These are phyloP conservation scores for Lathronympha strigana DNA, from an alignment of 2,888 invertebrate genomes.

Conservation along the genomic window DNA sequence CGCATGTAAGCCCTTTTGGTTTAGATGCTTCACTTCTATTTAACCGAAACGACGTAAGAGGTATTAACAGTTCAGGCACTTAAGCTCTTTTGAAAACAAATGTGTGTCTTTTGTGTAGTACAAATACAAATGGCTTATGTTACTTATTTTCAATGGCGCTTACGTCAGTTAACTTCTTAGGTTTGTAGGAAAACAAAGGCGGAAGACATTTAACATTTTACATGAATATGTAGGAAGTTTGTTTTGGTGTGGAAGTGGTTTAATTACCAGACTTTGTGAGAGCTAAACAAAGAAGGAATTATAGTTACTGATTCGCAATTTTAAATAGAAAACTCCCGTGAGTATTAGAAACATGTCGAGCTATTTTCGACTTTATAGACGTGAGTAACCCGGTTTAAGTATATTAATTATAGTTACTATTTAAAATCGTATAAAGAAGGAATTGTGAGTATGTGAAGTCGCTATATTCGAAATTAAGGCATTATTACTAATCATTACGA, in stretches of 20 bases:
- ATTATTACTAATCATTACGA: too few species aligned
- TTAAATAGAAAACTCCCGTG: too few species aligned
- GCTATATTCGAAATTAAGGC: too few species aligned
- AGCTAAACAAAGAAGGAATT: background rate
- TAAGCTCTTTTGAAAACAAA: conserved; percentile 4
- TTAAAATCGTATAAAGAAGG: too few species aligned
- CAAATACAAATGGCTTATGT: conserved; percentile 9
- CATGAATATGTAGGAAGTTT: conserved; percentile 4
- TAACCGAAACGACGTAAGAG: background rate
- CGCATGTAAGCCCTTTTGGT: background rate
- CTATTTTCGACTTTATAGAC: too few species aligned
- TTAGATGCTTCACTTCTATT: background rate
- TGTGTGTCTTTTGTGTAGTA: background rate
- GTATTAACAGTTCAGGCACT: background rate
- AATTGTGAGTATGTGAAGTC: too few species aligned
- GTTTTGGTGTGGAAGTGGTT: background rate
- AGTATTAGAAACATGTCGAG: too few species aligned
- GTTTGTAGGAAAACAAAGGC: conserved; percentile 18
- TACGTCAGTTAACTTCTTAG: background rate
- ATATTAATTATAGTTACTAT: too few species aligned
- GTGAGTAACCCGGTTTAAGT: too few species aligned
- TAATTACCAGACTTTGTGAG: background rate
- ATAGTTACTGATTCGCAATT: too few species aligned
- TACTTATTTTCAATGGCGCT: background rate
- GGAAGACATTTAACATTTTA: conserved; percentile 25